Base-by-base conservation (phyloP, 2,113 vertebrate genomes). In the Mastomys coucha region DNA sequence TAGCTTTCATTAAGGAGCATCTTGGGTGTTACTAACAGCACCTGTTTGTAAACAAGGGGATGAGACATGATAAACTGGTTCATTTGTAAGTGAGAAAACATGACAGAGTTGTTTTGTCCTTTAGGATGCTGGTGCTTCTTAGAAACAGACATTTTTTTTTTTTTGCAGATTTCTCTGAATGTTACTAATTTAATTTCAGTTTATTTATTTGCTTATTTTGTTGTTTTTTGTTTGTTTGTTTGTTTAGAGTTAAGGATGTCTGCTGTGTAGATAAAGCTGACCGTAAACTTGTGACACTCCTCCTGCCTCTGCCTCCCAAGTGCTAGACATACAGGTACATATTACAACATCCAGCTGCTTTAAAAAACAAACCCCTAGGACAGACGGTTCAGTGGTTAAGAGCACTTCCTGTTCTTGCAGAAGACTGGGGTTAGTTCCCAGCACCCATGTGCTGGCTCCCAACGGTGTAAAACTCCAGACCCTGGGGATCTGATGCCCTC, bases 101-200 rank as follows among this genome's bases (percentile, higher is more conserved):
- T 7, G 24, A 84, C 58, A 60, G 42, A 76, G 20, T 85, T 75
- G 45, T 49, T 75, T 56, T 67, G 31, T 49, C 26, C 17, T 14
- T 7, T 14, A 31, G 36, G 67, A 58, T 56, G 7, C 14, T 89
- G 11, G 49, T 24, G 17, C 49, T 56, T 96, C 63, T 81, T 92
- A 63, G 56, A 63, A 82, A 76, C 10, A 65, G 49, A 36, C 63
- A 7, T 65, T 65, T 65, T 65, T 28, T 60, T 96, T 92, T 96
- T 95, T 87, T 85, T 89, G 24, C 19, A 84, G 58, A 58, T 93
- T 96, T 88, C 53, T 84, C 14, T 67, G 81, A 89, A 78, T 51
- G 28, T 90, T 75, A 36, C 60, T 84, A 33, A 67, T 85, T 89
- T 39, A 28, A 31, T 70, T 42, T 72, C 5, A 39, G 31, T 49